Percentiles rank a stretch among this genome's conserved stretches.
These are phyloP conservation scores for Carposina sasakii DNA, from an alignment of 1,140 invertebrate species.

Conservation along the genomic window DNA sequence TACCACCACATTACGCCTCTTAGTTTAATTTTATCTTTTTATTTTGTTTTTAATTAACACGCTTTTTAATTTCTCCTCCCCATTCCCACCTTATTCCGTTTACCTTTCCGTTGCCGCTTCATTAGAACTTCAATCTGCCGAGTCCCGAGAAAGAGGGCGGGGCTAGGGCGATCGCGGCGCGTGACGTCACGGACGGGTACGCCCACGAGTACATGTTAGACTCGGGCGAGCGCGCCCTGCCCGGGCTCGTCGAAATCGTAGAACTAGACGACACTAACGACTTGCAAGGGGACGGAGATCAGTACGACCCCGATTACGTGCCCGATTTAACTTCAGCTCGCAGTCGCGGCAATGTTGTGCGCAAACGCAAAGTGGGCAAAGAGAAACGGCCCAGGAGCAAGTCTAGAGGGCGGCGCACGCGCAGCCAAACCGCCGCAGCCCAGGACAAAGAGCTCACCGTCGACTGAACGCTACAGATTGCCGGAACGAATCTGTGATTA, in stretches of 20 bases:
- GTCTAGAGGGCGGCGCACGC: slow-evolving; percentile 51
- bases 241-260: slow-evolving; percentile 51
- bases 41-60: slow-evolving; percentile 74
- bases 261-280: slow-evolving; percentile 36
- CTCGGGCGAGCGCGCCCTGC: slow-evolving; percentile 24
- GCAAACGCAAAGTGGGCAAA: slow-evolving; percentile 51
- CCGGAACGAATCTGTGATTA: slow-evolving; percentile 50
- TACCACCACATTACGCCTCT: slow-evolving; percentile 32
- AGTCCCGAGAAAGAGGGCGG: slow-evolving; percentile 34
- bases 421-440: slow-evolving; percentile 49
- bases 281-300: slow-evolving; percentile 32
- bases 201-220: slow-evolving; percentile 47
- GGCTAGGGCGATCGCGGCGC: slow-evolving; percentile 29
- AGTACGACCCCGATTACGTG: slow-evolving; percentile 49
- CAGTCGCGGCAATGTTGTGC: slow-evolving; percentile 48
- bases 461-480: slow-evolving; percentile 34
- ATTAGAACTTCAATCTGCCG: slow-evolving; percentile 67
- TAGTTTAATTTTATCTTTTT: slow-evolving; percentile 55
- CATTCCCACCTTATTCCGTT: slow-evolving; percentile 37
- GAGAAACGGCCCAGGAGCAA: slow-evolving; percentile 51
- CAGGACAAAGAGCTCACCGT: slow-evolving; percentile 40
- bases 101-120: slow-evolving; percentile 49
- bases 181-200: slow-evolving; percentile 48
- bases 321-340: slow-evolving; percentile 42
- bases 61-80: slow-evolving; percentile 67